These are phyloP conservation scores for Ariolimax columbianus DNA, from an alignment of 2,888 invertebrate species.

Conservation along the genomic window DNA sequence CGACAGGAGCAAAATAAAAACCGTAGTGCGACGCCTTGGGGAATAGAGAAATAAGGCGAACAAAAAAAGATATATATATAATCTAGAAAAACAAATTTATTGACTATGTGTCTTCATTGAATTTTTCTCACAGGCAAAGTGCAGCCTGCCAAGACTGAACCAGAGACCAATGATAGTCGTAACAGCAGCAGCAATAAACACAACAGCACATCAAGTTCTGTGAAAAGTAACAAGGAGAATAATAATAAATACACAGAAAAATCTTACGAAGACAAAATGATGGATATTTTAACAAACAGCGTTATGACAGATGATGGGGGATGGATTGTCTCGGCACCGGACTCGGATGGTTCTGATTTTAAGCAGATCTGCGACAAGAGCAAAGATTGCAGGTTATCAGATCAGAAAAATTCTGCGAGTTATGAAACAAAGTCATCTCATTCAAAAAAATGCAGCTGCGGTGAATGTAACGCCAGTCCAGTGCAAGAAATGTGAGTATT, in stretches of 20 bases:
- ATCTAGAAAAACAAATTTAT: no score
- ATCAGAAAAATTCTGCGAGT: background rate
- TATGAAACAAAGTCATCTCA: background rate
- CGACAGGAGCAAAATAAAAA: no score
- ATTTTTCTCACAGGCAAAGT: constrained; percentile 82
- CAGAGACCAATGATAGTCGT: constrained; percentile 11
- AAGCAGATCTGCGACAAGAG: background rate
- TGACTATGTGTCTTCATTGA: no score
- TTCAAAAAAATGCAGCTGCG: background rate
- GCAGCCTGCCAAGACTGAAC: constrained; percentile 66
- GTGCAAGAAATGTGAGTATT: constrained; percentile 14
- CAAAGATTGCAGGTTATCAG: background rate
- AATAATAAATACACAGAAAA: background rate
- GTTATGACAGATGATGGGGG: constrained; percentile 65
- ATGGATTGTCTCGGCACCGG: constrained; percentile 53
- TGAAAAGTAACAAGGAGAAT: background rate
- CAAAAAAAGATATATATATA: no score
- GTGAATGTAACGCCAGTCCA: background rate
- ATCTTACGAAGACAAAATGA: constrained; percentile 61
- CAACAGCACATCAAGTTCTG: background rate
- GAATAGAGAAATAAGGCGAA: no score
- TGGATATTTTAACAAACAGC: constrained; percentile 73
- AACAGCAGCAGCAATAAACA: background rate
- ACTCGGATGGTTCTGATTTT: constrained; percentile 1
- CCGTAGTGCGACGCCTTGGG: no score